Conservation (phyloP, 2,888 invertebrate species). For the Lucinisca nassula region DNA sequence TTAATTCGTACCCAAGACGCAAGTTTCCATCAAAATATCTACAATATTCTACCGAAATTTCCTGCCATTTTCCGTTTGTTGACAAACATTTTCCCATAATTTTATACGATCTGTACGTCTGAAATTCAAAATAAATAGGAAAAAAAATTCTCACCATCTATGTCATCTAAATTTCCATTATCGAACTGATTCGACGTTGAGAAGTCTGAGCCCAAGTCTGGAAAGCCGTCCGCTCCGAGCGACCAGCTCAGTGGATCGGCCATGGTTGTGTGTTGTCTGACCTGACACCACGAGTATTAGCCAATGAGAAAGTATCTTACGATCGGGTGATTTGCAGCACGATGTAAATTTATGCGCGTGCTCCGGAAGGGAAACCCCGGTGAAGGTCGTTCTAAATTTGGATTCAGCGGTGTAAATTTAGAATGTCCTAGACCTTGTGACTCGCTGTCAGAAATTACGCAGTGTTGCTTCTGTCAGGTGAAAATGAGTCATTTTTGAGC, state of each 20-base stretch:
- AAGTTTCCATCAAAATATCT: neutral
- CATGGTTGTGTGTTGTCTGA: slow-evolving; percentile 63
- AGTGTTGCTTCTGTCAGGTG: neutral
- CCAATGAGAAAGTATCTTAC: slow-evolving; percentile 64
- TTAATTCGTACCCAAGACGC: too few species aligned
- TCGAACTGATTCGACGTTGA: slow-evolving; percentile 77
- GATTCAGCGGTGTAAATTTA: neutral
- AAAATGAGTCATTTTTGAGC: slow-evolving; percentile 1
- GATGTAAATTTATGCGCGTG: slow-evolving; percentile 49
- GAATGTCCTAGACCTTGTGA: too few species aligned
- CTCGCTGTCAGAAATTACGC: slow-evolving; percentile 18
- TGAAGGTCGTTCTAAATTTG: slow-evolving; percentile 63
- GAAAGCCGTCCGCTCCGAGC: slow-evolving; percentile 73
- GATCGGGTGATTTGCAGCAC: slow-evolving; percentile 66
- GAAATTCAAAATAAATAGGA: neutral
- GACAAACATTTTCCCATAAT: neutral
- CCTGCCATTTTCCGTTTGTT: neutral
- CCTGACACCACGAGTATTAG: slow-evolving; percentile 58
- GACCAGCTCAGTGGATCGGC: slow-evolving; percentile 66
- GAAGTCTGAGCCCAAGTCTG: slow-evolving; percentile 79
- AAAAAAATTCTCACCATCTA: slow-evolving; percentile 82
- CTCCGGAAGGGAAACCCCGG: slow-evolving; percentile 68
- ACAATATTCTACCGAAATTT: neutral
- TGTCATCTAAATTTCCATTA: slow-evolving; percentile 75
- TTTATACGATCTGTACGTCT: neutral